Percentiles rank a stretch among this genome's conserved stretches.
These are phyloP conservation scores for Aeoliscus strigatus DNA, from an alignment of 2,797 vertebrate species.

Conservation along the genomic window DNA sequence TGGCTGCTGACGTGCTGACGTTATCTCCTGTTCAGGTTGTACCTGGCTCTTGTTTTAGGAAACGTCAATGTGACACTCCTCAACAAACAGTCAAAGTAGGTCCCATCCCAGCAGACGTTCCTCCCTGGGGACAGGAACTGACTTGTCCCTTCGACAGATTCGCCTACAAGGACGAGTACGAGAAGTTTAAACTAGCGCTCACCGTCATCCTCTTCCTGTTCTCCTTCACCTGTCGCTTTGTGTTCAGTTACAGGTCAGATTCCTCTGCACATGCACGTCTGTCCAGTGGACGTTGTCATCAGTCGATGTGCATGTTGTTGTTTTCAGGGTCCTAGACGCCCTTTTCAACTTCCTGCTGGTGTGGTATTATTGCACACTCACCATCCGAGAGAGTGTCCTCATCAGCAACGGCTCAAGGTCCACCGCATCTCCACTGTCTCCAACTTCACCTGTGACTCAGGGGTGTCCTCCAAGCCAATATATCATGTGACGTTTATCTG, in stretches of 20 bases:
- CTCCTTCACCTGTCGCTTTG: conserved; percentile 88
- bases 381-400: conserved; percentile 93
- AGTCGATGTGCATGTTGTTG: neutral
- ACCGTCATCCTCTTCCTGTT: conserved; percentile 90
- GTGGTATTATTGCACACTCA: conserved; percentile 98
- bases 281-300: too few relatives aligned
- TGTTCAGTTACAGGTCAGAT: conserved; percentile 88
- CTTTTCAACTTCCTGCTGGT: conserved; percentile 95
- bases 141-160: too few relatives aligned
- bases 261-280: neutral
- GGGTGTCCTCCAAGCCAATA: too few relatives aligned
- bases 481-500: too few relatives aligned
- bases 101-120: neutral
- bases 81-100: conserved; percentile 77
- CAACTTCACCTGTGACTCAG: too few relatives aligned
- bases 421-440: neutral
- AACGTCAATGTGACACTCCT: conserved; percentile 78
- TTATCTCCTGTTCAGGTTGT: conserved; percentile 75
- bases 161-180: conserved; percentile 96
- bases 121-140: too few relatives aligned
- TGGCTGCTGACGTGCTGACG: neutral
- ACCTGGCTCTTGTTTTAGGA: conserved; percentile 81
- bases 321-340: conserved; percentile 83
- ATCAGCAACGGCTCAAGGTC: conserved; percentile 96
- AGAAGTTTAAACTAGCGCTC: conserved; percentile 95